Evolutionary conservation across 2,113 vertebrate genomes (phyloP).

Genomic region (Solenodon paradoxus): DNA sequence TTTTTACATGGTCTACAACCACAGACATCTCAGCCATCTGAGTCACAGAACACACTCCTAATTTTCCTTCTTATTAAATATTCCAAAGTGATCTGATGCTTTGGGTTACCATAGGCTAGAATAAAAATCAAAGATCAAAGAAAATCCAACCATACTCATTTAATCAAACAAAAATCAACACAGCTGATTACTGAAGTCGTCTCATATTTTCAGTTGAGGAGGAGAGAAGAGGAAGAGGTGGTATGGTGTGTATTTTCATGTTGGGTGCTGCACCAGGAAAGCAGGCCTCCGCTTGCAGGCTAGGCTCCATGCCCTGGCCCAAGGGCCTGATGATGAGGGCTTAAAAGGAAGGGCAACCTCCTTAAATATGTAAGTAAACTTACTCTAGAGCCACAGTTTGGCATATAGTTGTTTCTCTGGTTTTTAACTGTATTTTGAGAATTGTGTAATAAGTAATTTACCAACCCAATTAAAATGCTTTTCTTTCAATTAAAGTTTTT

Average conservation of each 20-base stretch:
- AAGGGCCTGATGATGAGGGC: neutral
- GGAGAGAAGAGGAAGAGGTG: too few relatives aligned
- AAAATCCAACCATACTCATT: neutral
- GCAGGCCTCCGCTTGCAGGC: neutral
- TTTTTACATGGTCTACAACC: too few relatives aligned
- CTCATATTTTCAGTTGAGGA: neutral
- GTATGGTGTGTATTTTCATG: accelerated
- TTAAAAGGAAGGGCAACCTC: too few relatives aligned
- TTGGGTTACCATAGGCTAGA: neutral
- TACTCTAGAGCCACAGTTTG: accelerated
- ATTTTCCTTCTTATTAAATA: neutral
- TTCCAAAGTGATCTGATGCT: neutral
- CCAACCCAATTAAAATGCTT: neutral
- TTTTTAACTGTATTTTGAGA: neutral
- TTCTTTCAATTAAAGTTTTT: neutral
- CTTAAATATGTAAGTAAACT: too few relatives aligned
- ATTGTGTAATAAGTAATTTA: neutral
- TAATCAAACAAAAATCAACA: neutral
- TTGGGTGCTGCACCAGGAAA: neutral
- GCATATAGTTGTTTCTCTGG: neutral
- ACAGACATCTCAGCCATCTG: too few relatives aligned
- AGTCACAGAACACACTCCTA: neutral
- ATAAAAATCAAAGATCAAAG: neutral
- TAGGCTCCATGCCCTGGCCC: neutral
- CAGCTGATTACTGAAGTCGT: neutral